A percentile compares a stretch with the other conserved stretches of the same genome.
phyloP scores from a whole-genome alignment of 1,140 invertebrate species.

The Hesperophylax magnus region DNA sequence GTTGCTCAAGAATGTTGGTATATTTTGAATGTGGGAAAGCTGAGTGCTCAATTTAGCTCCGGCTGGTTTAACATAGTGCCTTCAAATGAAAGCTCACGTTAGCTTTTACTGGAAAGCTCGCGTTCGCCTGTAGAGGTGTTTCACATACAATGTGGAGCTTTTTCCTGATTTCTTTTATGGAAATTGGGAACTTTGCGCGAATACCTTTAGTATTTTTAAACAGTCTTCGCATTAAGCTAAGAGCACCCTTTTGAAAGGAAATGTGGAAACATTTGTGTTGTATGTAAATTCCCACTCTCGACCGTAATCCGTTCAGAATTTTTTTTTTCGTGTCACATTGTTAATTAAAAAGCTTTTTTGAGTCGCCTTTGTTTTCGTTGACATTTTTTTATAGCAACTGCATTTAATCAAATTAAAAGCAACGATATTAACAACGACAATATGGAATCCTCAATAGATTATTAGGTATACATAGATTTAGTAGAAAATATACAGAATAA shows the following conservation, averaged over 20 bases:
- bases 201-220: constrained; percentile 23
- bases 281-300: constrained; percentile 1
- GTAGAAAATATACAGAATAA: too few species aligned
- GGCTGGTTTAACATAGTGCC: constrained; percentile 1
- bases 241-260: constrained; percentile 6
- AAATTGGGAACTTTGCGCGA: constrained; percentile 19
- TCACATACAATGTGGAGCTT: constrained; percentile 17
- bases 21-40: background rate
- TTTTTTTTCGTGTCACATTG: background rate
- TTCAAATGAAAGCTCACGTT: constrained; percentile 7
- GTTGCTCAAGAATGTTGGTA: background rate
- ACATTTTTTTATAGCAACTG: too few species aligned
- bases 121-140: background rate
- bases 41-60: background rate
- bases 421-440: too few species aligned
- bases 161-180: constrained; percentile 37
- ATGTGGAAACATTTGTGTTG: constrained; percentile 15
- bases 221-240: constrained; percentile 28
- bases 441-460: too few species aligned
- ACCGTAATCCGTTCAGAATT: constrained; percentile 13
- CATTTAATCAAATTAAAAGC: too few species aligned
- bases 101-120: background rate
- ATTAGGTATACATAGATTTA: too few species aligned
- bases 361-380: background rate
- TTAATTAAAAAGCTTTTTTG: constrained; percentile 8